Base-by-base conservation (phyloP, 2,797 vertebrate genomes). In the Cirrhinus molitorella region DNA sequence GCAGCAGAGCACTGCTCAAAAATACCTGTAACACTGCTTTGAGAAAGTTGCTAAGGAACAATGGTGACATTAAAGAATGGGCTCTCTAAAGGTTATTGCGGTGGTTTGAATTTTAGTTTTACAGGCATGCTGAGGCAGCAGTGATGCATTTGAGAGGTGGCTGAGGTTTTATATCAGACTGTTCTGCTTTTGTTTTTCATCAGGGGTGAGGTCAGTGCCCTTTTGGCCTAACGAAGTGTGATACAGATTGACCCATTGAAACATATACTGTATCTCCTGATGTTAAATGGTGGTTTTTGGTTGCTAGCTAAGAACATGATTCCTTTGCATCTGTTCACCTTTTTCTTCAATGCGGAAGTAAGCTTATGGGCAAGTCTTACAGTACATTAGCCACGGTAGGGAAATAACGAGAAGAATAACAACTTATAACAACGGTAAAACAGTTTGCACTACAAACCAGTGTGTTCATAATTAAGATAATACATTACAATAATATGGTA, bases 21-120 rank as follows among this genome's bases (percentile, higher is more conserved):
- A 79, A 80, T 86, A 45, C 31, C 76, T 43, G 75, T 61, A 74
- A 78, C 78, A 59, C 76, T 34, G 85, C 70, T 53, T 80, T 83
- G 28, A 78, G 55, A 86, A 87, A 85, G 85, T 81, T 83, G 85
- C 87, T 85, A 75, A 87, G 81, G 78, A 88, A 88, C 84, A 85
- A 84, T 83, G 43, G 84, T 84, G 82, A 74, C 84, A 70, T 72
- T 87, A 87, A 83, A 63, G 77, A 86, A 79, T 75, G 67, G 86
- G 57, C 25, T 25, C 72, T 63, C 28, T 31, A 87, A 86, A 87
- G 86, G 86, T 86, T 85, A 81, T 78, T 43, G 76, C 25, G 1
- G 72, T 34, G 57, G 34, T 65, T 81, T 59, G 55, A 70, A 34
- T 53, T 71, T 21, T 59, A 19, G 71, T 68, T 73, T 82, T 65